phyloP scores from a whole-genome alignment of 2,797 vertebrate genomes.

The Podarcis lilfordi region DNA sequence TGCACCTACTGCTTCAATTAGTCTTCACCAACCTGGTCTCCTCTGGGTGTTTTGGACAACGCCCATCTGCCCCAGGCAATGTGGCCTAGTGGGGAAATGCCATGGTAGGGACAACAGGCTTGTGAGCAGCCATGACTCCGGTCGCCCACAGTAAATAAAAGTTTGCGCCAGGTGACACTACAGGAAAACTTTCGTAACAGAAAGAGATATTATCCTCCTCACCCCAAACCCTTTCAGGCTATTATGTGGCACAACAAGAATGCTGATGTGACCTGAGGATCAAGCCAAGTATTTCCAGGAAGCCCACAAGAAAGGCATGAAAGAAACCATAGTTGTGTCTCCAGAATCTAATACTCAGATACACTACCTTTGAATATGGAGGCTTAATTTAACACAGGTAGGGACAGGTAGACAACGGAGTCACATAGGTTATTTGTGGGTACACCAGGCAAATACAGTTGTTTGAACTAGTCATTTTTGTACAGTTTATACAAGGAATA shows the following conservation, averaged over 20 bases:
- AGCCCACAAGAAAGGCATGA: not conserved
- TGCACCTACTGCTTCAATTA: not conserved
- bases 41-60: too few species aligned
- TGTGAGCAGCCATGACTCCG: not conserved
- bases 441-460: not conserved
- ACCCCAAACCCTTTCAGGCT: not conserved
- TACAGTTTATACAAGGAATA: conserved; percentile 51
- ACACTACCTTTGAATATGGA: not conserved
- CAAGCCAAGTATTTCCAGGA: not conserved
- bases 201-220: not conserved
- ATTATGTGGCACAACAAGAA: not conserved
- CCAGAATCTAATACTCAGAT: not conserved
- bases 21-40: too few species aligned
- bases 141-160: not conserved
- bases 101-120: not conserved
- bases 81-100: not conserved
- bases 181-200: not conserved
- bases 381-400: not conserved
- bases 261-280: not conserved
- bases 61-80: not conserved
- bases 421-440: not conserved
- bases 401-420: not conserved
- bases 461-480: not conserved
- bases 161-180: too few species aligned
- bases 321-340: too few species aligned